phyloP scores from a whole-genome alignment of 2,113 vertebrate genomes.

The Okapia johnstoni region DNA sequence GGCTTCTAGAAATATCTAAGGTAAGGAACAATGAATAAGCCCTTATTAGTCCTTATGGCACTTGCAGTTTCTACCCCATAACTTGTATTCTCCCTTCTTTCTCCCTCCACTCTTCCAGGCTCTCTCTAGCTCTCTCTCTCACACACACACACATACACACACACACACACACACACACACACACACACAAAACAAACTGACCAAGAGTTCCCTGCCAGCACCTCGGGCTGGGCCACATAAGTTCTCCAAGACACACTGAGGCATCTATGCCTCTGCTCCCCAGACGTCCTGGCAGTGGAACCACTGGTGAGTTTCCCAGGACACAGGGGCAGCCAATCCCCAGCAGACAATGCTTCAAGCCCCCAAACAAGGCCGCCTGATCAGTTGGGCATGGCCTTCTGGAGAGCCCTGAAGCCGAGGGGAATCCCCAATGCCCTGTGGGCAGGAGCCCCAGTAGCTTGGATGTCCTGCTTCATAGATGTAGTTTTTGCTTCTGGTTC shows the following conservation, averaged over 20 bases:
- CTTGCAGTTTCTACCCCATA: not conserved
- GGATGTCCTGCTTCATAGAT: not conserved
- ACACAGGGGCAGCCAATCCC: too few species aligned
- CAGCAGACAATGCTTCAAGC: not conserved
- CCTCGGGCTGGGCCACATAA: not conserved
- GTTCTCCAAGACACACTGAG: not conserved
- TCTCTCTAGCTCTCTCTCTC: fast-evolving
- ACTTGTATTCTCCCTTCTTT: too few species aligned
- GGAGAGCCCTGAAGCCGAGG: not conserved
- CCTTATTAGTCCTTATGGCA: fast-evolving
- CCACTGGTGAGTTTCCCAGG: not conserved
- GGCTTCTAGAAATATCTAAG: not conserved
- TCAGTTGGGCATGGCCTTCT: not conserved
- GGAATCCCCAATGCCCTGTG: fast-evolving
- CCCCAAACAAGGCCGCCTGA: not conserved
- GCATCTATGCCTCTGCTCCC: not conserved
- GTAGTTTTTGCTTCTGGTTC: not conserved
- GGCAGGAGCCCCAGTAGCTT: not conserved
- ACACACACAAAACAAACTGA: not conserved
- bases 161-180: not conserved
- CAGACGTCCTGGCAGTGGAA: not conserved
- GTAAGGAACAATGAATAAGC: too few species aligned
- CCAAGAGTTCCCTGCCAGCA: not conserved
- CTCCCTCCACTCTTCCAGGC: not conserved
- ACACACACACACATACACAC: not conserved